Evolutionary conservation across 53 echinoderm and acorn worm species (phyloP).

Genomic region (Actinopyga echinites): DNA sequence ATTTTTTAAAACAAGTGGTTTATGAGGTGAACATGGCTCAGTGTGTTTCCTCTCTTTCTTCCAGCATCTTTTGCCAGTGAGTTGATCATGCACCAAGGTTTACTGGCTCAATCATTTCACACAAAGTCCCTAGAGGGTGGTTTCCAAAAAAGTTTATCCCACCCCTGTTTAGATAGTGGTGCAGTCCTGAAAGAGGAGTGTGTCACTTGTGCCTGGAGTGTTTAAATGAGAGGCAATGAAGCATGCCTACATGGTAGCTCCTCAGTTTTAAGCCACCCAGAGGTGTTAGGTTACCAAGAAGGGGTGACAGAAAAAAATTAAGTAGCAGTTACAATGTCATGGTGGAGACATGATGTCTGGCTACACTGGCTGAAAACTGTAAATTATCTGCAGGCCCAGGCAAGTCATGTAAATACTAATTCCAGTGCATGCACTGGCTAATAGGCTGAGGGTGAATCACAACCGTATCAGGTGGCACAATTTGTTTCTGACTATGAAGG

Average conservation of each 20-base stretch:
- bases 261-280: conserved; percentile 21
- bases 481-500: not conserved
- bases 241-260: conserved; percentile 24
- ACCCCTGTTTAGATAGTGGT: too few species aligned
- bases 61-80: too few species aligned
- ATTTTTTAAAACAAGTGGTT: too few species aligned
- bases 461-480: conserved; percentile 9
- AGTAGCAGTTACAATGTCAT: conserved; percentile 36
- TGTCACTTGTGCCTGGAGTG: conserved; percentile 29
- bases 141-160: too few species aligned
- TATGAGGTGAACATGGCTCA: too few species aligned
- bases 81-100: too few species aligned
- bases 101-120: too few species aligned
- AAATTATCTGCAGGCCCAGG: conserved; percentile 30
- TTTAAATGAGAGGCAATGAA: conserved; percentile 26
- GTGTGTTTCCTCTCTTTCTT: too few species aligned
- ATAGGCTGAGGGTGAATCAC: conserved; percentile 19
- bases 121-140: too few species aligned
- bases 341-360: conserved; percentile 31
- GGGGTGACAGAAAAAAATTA: not conserved
- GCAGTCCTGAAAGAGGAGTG: not conserved
- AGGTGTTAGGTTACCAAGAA: conserved; percentile 26
- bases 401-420: conserved; percentile 14
- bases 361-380: conserved; percentile 17
- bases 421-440: conserved; percentile 11